These are phyloP conservation scores for Oryzias sinensis DNA, from an alignment of 2,797 vertebrate species.

Conservation along the genomic window DNA sequence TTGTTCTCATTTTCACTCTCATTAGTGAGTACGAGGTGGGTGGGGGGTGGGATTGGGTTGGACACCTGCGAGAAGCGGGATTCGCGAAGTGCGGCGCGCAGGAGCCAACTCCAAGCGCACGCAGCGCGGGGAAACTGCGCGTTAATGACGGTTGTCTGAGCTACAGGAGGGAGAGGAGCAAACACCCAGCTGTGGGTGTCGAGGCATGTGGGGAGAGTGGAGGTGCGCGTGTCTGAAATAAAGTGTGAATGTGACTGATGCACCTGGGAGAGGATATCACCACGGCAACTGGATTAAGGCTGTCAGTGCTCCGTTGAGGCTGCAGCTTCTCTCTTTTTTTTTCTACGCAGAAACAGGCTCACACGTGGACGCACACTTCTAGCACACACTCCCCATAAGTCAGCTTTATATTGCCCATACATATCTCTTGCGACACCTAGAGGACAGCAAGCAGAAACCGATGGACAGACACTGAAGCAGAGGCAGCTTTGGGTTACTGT, in stretches of 20 bases:
- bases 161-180: conserved; percentile 53
- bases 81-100: conserved; percentile 19
- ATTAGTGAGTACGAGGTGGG: conserved; percentile 61
- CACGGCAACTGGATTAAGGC: conserved; percentile 76
- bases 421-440: conserved; percentile 81
- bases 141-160: conserved; percentile 73
- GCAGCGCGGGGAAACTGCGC: conserved; percentile 50
- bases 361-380: conserved; percentile 16
- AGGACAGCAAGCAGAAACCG: conserved; percentile 52
- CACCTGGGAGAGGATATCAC: conserved; percentile 75
- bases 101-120: conserved; percentile 32
- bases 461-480: conserved; percentile 23
- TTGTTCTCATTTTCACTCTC: conserved; percentile 79
- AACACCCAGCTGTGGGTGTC: conserved; percentile 65
- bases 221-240: conserved; percentile 23
- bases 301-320: conserved; percentile 59
- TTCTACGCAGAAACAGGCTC: conserved; percentile 15
- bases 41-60: conserved; percentile 36
- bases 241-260: conserved; percentile 41
- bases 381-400: conserved; percentile 38
- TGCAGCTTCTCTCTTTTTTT: conserved; percentile 31
- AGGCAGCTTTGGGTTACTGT: conserved; percentile 21
- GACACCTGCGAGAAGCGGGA: conserved; percentile 70
- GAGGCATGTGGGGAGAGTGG: conserved; percentile 56
- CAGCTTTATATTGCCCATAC: conserved; percentile 37